Conservation (phyloP, 2,888 invertebrate species). For the Globia sparganii region DNA sequence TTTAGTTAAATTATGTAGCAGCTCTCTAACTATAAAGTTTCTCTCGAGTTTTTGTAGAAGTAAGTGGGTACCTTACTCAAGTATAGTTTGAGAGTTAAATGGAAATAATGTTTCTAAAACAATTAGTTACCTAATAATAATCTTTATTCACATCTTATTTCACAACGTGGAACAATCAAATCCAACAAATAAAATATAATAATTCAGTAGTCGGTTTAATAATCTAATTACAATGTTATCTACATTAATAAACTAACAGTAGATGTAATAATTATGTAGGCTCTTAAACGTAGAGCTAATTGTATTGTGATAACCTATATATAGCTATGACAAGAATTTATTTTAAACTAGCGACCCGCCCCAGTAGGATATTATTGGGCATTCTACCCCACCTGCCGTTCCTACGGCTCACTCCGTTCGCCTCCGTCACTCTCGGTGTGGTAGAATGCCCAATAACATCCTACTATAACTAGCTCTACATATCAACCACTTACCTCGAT, state of each 20-base stretch:
- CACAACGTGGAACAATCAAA: not conserved
- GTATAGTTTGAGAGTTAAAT: not conserved
- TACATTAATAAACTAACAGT: not conserved
- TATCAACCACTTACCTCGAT: too few relatives aligned
- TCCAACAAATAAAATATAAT: not conserved
- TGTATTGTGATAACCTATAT: constrained; percentile 10
- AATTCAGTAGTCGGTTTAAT: not conserved
- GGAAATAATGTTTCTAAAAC: not conserved
- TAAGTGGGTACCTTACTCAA: not conserved
- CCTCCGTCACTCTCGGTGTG: too few relatives aligned
- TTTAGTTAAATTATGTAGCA: not conserved
- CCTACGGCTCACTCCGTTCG: too few relatives aligned
- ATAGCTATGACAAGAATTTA: not conserved
- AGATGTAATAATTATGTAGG: not conserved
- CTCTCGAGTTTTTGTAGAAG: not conserved
- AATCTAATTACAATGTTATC: constrained; percentile 7
- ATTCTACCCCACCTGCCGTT: too few relatives aligned
- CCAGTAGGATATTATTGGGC: too few relatives aligned
- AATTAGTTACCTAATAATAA: not conserved
- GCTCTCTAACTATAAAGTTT: not conserved
- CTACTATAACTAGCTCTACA: too few relatives aligned
- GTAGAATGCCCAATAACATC: too few relatives aligned
- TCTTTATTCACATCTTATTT: not conserved
- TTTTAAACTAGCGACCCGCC: not conserved
- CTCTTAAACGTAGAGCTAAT: constrained; percentile 1